Conservation (phyloP, 2,888 invertebrate species). For the Lepidochrysops patricia region DNA sequence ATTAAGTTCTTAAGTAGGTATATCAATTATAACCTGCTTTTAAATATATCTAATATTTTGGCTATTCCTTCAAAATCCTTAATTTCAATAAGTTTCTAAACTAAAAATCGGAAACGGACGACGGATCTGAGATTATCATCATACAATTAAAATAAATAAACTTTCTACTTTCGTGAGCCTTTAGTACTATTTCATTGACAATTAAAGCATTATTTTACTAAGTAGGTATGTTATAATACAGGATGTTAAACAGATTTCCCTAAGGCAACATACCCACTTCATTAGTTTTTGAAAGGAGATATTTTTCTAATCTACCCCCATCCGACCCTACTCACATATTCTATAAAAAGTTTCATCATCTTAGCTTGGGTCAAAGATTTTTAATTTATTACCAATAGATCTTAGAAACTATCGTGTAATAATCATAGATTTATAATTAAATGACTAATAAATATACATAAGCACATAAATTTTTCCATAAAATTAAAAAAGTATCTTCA, state of each 20-base stretch:
- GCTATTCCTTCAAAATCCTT: too few species aligned
- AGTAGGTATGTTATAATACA: not conserved
- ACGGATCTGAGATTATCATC: too few species aligned
- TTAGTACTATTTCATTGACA: not conserved
- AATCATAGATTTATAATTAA: too few species aligned
- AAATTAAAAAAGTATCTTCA: too few species aligned
- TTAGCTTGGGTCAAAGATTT: not conserved
- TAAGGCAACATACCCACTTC: not conserved
- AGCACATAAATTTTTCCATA: too few species aligned
- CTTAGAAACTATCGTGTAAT: not conserved
- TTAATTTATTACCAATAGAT: not conserved
- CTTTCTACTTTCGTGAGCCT: not conserved
- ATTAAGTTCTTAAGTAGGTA: too few species aligned
- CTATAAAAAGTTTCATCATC: not conserved
- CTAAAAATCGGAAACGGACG: constrained; percentile 9
- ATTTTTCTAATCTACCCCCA: not conserved
- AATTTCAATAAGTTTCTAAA: too few species aligned
- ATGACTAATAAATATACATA: not conserved
- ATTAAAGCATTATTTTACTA: not conserved
- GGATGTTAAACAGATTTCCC: not conserved
- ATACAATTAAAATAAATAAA: not conserved
- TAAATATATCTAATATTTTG: too few species aligned
- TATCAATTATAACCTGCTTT: too few species aligned
- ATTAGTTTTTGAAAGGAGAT: not conserved
- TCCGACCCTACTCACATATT: not conserved